These are phyloP conservation scores for Opisthograptis luteolata DNA, from an alignment of 2,888 invertebrate species.

Conservation along the genomic window DNA sequence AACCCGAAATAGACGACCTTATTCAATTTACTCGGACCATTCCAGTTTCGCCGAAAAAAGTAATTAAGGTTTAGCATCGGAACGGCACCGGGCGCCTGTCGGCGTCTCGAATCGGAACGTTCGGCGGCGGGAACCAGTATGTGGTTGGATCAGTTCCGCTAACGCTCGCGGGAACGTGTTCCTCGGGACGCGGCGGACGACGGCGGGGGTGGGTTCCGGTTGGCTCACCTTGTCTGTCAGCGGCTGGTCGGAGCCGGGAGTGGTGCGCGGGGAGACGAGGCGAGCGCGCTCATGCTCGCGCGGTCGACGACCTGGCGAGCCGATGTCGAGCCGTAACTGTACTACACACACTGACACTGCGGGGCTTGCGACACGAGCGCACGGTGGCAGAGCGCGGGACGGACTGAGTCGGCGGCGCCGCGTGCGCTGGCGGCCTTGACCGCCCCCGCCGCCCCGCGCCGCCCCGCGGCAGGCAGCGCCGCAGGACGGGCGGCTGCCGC, in stretches of 20 bases:
- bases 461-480: constrained; percentile 3
- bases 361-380: constrained; percentile 18
- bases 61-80: constrained; percentile 21
- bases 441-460: constrained; percentile 47
- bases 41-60: constrained; percentile 27
- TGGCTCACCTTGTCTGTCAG: constrained; percentile 59
- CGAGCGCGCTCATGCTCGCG: constrained; percentile 69
- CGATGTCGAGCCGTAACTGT: constrained; percentile 54
- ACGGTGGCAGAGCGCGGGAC: constrained; percentile 34
- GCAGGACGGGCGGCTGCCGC: neutral
- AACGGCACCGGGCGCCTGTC: constrained; percentile 5
- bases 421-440: constrained; percentile 73
- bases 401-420: constrained; percentile 48
- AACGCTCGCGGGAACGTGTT: constrained; percentile 13
- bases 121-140: constrained; percentile 8
- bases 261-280: constrained; percentile 50
- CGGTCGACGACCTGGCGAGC: constrained; percentile 70
- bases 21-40: constrained; percentile 26
- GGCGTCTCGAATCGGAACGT: constrained; percentile 16
- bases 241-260: constrained; percentile 45
- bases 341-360: constrained; percentile 51
- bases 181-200: constrained; percentile 2
- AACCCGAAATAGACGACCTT: constrained; percentile 33
- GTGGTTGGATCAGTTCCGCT: constrained; percentile 13
- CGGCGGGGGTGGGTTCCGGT: constrained; percentile 14